Percentiles rank a stretch among this genome's conserved stretches.
Evolutionary conservation across 2,888 invertebrate genomes (phyloP).

Genomic region (Sicus ferrugineus): DNA sequence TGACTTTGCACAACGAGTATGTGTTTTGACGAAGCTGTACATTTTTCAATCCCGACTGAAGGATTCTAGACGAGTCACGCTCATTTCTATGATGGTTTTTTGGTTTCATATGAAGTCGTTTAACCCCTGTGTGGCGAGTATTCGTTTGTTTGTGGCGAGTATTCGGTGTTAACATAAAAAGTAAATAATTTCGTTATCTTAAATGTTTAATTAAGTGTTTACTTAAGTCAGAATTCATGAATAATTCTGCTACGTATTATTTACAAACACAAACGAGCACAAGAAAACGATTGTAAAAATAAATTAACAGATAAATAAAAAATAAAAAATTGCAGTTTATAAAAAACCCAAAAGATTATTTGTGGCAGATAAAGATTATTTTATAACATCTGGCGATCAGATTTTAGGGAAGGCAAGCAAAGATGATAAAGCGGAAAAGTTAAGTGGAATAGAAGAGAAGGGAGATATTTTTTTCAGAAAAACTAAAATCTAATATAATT

Average conservation of each 20-base stretch:
- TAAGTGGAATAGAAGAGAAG: neutral
- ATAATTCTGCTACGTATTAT: neutral
- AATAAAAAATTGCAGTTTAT: neutral
- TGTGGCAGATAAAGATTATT: too few relatives aligned
- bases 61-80: too few relatives aligned
- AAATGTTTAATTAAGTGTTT: neutral
- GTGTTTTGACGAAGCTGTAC: too few relatives aligned
- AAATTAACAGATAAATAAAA: conserved; percentile 1
- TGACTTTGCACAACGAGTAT: too few relatives aligned
- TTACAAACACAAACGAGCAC: neutral
- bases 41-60: too few relatives aligned
- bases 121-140: neutral
- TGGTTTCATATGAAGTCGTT: neutral
- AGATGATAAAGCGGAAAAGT: neutral
- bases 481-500: too few relatives aligned
- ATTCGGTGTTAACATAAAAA: too few relatives aligned
- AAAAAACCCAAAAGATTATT: too few relatives aligned
- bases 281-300: neutral
- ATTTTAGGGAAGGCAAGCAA: too few relatives aligned
- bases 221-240: neutral
- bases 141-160: neutral
- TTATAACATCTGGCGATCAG: too few relatives aligned
- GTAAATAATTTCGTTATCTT: too few relatives aligned
- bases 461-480: neutral
- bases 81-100: too few relatives aligned